Conservation (phyloP, 1,140 invertebrate genomes). For the Drosophila kohkoa region DNA sequence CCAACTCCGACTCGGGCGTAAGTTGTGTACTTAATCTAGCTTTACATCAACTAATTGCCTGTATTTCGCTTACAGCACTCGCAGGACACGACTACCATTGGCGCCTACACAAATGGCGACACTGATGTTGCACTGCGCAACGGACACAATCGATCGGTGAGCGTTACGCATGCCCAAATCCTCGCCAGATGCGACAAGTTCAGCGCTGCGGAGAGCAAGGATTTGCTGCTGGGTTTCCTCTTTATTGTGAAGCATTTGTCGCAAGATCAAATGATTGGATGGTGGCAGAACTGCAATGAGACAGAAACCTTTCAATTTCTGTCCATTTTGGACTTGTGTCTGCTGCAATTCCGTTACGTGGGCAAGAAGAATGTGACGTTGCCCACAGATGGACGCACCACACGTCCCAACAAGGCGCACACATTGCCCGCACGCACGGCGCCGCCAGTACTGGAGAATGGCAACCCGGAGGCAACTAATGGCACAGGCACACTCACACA, state of each 20-base stretch:
- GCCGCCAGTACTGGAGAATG: conserved; percentile 85
- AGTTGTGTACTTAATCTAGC: conserved; percentile 21
- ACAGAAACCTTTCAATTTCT: conserved; percentile 80
- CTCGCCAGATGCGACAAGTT: conserved; percentile 90
- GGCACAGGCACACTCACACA: conserved; percentile 87
- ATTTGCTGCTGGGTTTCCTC: conserved; percentile 95
- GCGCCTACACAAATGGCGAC: conserved; percentile 77
- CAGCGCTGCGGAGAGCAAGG: conserved; percentile 87
- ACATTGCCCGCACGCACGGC: conserved; percentile 61
- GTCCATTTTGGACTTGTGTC: conserved; percentile 85
- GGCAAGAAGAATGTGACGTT: conserved; percentile 91
- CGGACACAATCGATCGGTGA: conserved; percentile 85
- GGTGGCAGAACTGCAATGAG: conserved; percentile 93
- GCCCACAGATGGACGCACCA: conserved; percentile 83
- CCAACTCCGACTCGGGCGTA: conserved; percentile 80
- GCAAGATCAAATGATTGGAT: conserved; percentile 94
- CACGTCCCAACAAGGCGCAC: conserved; percentile 50
- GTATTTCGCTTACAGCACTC: conserved; percentile 79
- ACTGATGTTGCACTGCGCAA: conserved; percentile 75
- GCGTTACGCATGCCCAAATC: conserved; percentile 86
- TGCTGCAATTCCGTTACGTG: conserved; percentile 95
- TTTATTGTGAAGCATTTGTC: conserved; percentile 96
- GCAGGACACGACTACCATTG: conserved; percentile 88
- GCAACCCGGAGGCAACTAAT: conserved; percentile 87
- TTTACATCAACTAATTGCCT: background rate